Conservation (phyloP, 2,888 invertebrate genomes). For the Bhutanitis thaidina region DNA sequence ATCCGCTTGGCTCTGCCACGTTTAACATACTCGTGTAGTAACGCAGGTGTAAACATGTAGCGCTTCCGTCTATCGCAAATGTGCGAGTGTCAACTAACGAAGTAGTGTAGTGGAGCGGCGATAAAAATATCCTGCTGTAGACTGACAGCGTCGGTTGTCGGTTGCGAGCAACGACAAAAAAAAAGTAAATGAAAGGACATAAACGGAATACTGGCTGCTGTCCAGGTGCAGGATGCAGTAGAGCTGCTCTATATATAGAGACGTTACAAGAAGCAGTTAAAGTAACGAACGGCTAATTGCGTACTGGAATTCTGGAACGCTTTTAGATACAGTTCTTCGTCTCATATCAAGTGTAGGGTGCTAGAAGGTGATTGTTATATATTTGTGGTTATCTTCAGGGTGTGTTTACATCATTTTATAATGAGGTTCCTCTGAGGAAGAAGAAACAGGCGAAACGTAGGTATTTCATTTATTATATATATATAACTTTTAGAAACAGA, state of each 20-base stretch:
- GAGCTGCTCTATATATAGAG: slow-evolving; percentile 3
- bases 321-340: background rate
- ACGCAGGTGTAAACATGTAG: no score
- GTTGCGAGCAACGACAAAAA: background rate
- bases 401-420: no score
- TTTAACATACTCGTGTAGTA: no score
- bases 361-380: no score
- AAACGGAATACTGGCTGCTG: slow-evolving; percentile 14
- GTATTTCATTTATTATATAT: no score
- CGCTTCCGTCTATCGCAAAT: no score
- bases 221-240: slow-evolving; percentile 4
- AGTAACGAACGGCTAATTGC: background rate
- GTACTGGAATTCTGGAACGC: background rate
- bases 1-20: no score
- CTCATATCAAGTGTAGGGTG: no score
- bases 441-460: no score
- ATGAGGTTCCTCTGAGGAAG: no score
- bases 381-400: no score
- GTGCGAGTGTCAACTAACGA: background rate
- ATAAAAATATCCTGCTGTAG: background rate
- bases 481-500: no score
- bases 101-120: background rate
- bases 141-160: background rate
- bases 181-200: slow-evolving; percentile 11
- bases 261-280: background rate